Conservation (phyloP, 2,888 invertebrate species). For the Cancer borealis region DNA sequence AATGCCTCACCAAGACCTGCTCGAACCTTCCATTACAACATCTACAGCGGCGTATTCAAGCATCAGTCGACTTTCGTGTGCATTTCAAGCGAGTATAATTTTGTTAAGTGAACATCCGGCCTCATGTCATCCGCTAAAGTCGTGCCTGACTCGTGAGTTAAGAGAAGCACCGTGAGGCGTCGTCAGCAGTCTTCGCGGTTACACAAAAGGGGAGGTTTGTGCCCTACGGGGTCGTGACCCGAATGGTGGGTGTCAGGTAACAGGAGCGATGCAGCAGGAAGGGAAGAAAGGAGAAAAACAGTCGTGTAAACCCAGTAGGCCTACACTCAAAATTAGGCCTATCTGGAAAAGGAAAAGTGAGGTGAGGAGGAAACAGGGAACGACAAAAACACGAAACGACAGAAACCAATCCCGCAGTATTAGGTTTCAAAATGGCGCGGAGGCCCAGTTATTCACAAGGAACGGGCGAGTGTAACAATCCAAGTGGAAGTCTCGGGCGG, state of each 20-base stretch:
- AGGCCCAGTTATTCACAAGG: constrained; percentile 38
- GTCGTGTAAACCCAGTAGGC: constrained; percentile 12
- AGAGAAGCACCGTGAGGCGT: constrained; percentile 11
- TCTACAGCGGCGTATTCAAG: background rate
- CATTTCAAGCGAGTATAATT: constrained; percentile 23
- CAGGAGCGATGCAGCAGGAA: constrained; percentile 38
- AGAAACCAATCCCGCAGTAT: constrained; percentile 44
- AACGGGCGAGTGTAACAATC: constrained; percentile 18
- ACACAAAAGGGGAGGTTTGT: constrained; percentile 53
- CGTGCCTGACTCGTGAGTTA: constrained; percentile 9
- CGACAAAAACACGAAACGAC: constrained; percentile 38
- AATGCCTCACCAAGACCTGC: background rate
- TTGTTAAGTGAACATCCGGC: constrained; percentile 29
- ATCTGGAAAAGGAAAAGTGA: constrained; percentile 32
- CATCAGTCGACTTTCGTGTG: background rate
- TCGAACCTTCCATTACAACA: background rate
- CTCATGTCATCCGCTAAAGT: background rate
- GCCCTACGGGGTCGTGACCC: constrained; percentile 28
- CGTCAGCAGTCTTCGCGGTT: constrained; percentile 44
- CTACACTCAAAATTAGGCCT: constrained; percentile 43
- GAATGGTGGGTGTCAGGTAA: constrained; percentile 13
- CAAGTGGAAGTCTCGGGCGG: constrained; percentile 29
- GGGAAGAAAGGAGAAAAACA: background rate
- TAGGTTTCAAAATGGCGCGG: constrained; percentile 44
- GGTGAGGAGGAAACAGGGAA: constrained; percentile 35